Conservation (phyloP, 2,113 vertebrate species). For the Campylomormyrus tamandua region DNA sequence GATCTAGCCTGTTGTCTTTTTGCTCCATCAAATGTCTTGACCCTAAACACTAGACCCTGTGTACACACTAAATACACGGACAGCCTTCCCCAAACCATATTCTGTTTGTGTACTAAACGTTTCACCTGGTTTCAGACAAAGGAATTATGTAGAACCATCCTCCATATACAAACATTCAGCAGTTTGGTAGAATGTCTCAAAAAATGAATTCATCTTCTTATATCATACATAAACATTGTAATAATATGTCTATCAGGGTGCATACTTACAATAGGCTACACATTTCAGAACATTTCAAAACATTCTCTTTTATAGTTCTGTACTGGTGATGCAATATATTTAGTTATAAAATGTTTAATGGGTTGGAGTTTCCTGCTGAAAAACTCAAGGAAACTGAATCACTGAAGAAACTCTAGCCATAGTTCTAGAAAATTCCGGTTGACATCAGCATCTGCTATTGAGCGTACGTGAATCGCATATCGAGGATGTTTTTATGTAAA, state of each 20-base stretch:
- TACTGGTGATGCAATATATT: background rate
- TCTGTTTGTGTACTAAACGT: conserved; percentile 15
- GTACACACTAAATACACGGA: conserved; percentile 2
- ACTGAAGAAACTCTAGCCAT: background rate
- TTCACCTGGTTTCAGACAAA: background rate
- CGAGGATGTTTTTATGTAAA: conserved; percentile 9
- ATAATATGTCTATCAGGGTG: background rate
- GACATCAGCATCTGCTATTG: background rate
- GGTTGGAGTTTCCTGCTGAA: background rate
- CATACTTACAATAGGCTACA: background rate
- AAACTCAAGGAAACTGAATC: background rate
- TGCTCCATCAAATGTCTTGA: background rate
- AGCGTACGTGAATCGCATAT: background rate
- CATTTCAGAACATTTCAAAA: background rate
- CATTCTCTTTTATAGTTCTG: background rate
- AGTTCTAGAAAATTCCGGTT: background rate
- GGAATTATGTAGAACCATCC: background rate
- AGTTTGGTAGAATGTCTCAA: background rate
- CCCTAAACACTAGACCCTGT: background rate
- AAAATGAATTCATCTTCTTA: background rate
- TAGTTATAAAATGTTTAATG: background rate
- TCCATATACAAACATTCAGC: background rate
- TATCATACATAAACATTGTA: background rate
- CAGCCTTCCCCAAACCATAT: background rate
- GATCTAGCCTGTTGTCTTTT: background rate